These are phyloP conservation scores for Natrix natrix DNA, from an alignment of 2,797 vertebrate genomes.

Conservation along the genomic window DNA sequence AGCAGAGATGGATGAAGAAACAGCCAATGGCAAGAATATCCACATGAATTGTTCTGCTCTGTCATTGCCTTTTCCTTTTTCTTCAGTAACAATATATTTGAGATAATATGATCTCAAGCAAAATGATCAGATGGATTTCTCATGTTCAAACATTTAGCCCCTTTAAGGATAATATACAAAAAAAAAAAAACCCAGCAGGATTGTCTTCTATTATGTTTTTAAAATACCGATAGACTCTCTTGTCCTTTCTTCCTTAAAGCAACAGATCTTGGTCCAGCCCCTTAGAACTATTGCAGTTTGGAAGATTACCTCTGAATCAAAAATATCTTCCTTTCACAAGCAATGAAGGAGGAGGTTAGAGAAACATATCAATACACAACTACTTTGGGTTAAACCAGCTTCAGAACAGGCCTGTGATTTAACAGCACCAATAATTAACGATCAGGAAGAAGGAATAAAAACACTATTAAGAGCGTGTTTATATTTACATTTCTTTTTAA, in stretches of 20 bases:
- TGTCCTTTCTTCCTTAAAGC: neutral
- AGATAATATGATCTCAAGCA: neutral
- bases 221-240: neutral
- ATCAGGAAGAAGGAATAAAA: neutral
- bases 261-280: neutral
- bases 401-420: neutral
- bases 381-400: neutral
- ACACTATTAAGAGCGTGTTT: neutral
- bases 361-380: neutral
- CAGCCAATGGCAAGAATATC: neutral
- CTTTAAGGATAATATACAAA: neutral
- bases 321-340: neutral
- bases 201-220: neutral
- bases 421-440: neutral
- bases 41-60: neutral
- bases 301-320: neutral
- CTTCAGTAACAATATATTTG: neutral
- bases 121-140: neutral
- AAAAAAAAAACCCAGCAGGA: neutral
- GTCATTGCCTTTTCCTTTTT: neutral
- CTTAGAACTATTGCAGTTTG: neutral
- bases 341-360: neutral
- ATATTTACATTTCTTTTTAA: neutral
- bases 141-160: neutral
- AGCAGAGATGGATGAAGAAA: neutral